A percentile compares a stretch with the other conserved stretches of the same genome.
Conservation (phyloP, 2,888 invertebrate species). For the Heteromyza rotundicornis region DNA sequence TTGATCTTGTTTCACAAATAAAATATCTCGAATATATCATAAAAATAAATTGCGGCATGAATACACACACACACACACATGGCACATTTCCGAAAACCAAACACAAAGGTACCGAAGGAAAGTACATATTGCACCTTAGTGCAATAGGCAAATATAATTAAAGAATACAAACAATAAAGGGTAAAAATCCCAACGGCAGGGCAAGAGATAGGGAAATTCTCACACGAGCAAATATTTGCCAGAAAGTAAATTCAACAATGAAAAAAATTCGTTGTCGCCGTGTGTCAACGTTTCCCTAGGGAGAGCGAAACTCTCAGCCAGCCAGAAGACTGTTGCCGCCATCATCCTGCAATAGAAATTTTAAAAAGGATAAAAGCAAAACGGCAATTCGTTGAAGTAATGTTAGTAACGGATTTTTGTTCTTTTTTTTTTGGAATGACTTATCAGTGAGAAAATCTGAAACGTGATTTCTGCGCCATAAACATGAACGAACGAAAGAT, state of each 20-base stretch:
- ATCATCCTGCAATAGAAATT: neutral
- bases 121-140: neutral
- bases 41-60: too few species aligned
- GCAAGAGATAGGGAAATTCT: neutral
- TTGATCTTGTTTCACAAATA: too few species aligned
- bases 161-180: neutral
- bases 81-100: too few species aligned
- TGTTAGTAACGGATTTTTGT: conserved; percentile 4
- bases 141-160: neutral
- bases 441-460: conserved; percentile 17
- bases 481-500: neutral
- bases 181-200: neutral
- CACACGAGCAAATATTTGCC: neutral
- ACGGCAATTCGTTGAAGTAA: neutral
- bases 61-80: too few species aligned
- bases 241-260: neutral
- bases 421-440: neutral
- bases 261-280: neutral
- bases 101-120: too few species aligned
- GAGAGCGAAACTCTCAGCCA: neutral
- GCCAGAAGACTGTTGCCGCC: too few species aligned
- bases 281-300: conserved; percentile 6
- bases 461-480: neutral
- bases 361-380: too few species aligned
- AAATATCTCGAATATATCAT: too few species aligned